These are phyloP conservation scores for Potamarius usumacintae DNA, from an alignment of 2,113 vertebrate species.

Conservation along the genomic window DNA sequence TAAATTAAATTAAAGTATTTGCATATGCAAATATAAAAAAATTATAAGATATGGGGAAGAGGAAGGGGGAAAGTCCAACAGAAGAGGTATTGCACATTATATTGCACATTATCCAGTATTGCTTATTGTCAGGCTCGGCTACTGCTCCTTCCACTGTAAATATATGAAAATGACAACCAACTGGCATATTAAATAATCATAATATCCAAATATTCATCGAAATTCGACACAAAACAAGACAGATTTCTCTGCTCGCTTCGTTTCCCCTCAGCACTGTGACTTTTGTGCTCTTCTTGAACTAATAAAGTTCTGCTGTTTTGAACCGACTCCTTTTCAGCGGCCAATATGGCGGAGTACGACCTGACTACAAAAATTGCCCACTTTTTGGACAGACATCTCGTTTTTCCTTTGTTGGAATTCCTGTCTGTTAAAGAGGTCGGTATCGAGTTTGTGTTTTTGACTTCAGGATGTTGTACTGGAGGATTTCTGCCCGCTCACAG, in stretches of 20 bases:
- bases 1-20: no score
- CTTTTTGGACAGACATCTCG: constrained; percentile 92
- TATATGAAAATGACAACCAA: background rate
- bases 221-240: background rate
- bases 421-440: constrained; percentile 92
- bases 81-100: no score
- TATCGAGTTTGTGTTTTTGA: background rate
- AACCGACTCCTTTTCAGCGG: constrained; percentile 44
- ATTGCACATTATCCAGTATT: no score
- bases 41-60: no score
- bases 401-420: constrained; percentile 93
- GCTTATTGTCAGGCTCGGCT: no score
- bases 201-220: background rate
- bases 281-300: background rate
- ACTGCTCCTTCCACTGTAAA: background rate
- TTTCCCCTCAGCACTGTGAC: background rate
- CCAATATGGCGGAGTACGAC: constrained; percentile 96
- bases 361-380: constrained; percentile 91
- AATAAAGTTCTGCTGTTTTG: constrained; percentile 51
- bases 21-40: no score
- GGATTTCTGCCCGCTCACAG: background rate
- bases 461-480: background rate
- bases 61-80: no score
- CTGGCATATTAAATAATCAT: background rate
- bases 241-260: background rate